phyloP scores from a whole-genome alignment of 1,140 invertebrate species.

The Pseudomyrmex concolor region DNA sequence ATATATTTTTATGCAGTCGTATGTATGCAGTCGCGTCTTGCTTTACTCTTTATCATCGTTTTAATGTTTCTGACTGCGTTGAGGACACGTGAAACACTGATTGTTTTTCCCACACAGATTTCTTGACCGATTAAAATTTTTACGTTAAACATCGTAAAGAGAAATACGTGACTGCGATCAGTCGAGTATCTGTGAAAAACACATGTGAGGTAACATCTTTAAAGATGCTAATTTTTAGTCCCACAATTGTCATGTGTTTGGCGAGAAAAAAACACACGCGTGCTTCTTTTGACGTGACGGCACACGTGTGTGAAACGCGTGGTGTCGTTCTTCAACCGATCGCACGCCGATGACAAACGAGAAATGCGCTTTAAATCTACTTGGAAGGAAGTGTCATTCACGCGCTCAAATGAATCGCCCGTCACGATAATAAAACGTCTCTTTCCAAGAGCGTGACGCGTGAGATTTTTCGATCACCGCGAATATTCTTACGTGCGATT shows the following conservation, averaged over 20 bases:
- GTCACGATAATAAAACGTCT: conserved; percentile 23
- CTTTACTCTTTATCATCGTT: too few relatives aligned
- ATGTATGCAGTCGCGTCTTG: too few relatives aligned
- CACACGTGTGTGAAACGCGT: background rate
- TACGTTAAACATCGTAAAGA: too few relatives aligned
- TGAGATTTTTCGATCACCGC: conserved; percentile 24
- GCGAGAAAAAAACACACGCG: background rate
- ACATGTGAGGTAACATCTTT: background rate
- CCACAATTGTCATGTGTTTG: background rate
- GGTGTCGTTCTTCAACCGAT: background rate
- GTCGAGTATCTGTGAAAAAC: background rate
- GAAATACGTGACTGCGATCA: too few relatives aligned
- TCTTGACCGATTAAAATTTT: background rate
- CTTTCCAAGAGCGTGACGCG: background rate
- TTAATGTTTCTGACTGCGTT: too few relatives aligned
- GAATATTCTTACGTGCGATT: background rate
- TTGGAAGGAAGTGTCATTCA: conserved; percentile 31
- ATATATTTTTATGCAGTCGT: background rate
- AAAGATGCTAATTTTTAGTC: background rate
- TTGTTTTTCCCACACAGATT: background rate
- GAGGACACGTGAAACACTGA: too few relatives aligned
- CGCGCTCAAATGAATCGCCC: conserved; percentile 18
- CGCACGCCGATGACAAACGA: background rate
- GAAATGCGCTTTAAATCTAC: conserved; percentile 29
- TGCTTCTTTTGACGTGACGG: background rate